Evolutionary conservation across 2,113 vertebrate species (phyloP).

Genomic region (Vanacampus margaritifer): DNA sequence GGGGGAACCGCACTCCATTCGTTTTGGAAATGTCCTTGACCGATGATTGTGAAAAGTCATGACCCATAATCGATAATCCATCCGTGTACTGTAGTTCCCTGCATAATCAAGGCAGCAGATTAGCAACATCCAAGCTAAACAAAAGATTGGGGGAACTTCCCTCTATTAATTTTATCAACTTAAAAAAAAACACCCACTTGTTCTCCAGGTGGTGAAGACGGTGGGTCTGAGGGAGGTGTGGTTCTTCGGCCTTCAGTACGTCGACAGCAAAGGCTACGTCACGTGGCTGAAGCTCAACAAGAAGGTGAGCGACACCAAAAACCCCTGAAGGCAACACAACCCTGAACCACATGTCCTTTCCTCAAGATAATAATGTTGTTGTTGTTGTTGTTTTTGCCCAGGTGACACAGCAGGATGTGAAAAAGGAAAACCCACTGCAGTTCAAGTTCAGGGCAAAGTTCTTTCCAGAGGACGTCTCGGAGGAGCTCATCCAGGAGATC

Average conservation of each 20-base stretch:
- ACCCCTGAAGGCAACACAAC: background rate
- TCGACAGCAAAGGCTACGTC: conserved; percentile 95
- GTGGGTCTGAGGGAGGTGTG: conserved; percentile 95
- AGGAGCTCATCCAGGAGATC: conserved; percentile 98
- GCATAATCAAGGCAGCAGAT: too few relatives aligned
- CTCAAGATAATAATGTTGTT: background rate
- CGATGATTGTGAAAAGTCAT: too few relatives aligned
- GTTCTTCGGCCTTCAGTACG: conserved; percentile 98
- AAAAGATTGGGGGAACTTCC: background rate
- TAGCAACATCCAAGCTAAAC: background rate
- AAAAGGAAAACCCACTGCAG: conserved; percentile 95
- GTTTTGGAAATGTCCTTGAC: too few relatives aligned
- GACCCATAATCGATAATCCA: too few relatives aligned
- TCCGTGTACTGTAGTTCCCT: too few relatives aligned
- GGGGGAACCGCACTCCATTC: too few relatives aligned
- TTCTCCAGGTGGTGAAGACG: conserved; percentile 91
- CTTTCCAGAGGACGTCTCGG: conserved; percentile 96
- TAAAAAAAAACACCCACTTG: background rate
- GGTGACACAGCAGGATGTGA: conserved; percentile 97
- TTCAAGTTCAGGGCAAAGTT: conserved; percentile 97
- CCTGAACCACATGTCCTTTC: background rate
- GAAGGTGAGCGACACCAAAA: conserved; percentile 75
- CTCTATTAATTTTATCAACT: background rate
- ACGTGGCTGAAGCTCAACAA: conserved; percentile 98
- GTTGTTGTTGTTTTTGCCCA: conserved; percentile 40